Evolutionary conservation across 2,113 vertebrate genomes (phyloP).

Genomic region (Furnarius figulus): DNA sequence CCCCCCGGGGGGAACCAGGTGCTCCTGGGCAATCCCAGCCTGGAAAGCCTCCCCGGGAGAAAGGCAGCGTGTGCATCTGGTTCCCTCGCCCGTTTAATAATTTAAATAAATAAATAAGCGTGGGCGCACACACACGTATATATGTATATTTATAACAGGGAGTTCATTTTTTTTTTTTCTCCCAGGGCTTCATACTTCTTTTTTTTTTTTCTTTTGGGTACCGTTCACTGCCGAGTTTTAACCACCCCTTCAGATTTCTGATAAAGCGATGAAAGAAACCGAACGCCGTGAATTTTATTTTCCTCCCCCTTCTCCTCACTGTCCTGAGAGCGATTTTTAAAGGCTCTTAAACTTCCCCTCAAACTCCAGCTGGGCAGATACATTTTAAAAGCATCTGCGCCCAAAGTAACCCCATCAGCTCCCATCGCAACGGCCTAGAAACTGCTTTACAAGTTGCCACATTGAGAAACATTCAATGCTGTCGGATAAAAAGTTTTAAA

Average conservation of each 20-base stretch:
- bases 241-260: not conserved
- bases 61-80: conserved; percentile 2
- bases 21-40: not conserved
- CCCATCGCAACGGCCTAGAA: not conserved
- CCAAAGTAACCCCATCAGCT: not conserved
- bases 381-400: conserved; percentile 6
- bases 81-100: conserved; percentile 34
- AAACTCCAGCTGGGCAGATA: conserved; percentile 6
- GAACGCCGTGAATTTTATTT: not conserved
- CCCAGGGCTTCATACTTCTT: not conserved
- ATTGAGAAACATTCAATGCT: not conserved
- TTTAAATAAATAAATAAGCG: conserved; percentile 54
- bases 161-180: not conserved
- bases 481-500: not conserved
- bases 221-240: not conserved
- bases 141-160: conserved; percentile 4
- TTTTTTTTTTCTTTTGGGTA: not conserved
- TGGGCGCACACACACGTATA: not conserved
- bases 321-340: not conserved
- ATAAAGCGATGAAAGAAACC: not conserved
- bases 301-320: not conserved
- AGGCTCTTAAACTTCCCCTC: not conserved
- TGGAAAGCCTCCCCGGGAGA: not conserved
- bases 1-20: conserved; percentile 34
- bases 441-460: not conserved